Percentiles rank a stretch among this genome's conserved stretches.
Evolutionary conservation across 2,888 invertebrate genomes (phyloP).

Genomic region (Pedicia rivosa): DNA sequence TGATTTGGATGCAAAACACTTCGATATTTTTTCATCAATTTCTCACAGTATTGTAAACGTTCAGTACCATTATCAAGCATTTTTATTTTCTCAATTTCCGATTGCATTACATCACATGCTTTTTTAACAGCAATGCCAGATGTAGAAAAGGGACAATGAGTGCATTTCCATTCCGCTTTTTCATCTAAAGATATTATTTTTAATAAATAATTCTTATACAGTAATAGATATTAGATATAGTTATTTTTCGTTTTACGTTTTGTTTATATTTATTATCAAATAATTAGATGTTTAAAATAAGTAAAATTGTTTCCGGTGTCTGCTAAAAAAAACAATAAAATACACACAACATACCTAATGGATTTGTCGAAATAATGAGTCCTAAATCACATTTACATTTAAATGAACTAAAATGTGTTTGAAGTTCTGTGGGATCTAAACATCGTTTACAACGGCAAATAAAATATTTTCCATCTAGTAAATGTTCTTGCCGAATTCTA

Average conservation of each 20-base stretch:
- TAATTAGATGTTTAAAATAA: constrained; percentile 2
- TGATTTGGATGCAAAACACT: constrained; percentile 63
- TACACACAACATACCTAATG: constrained; percentile 38
- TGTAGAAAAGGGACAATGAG: constrained; percentile 45
- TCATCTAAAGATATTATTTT: constrained; percentile 17
- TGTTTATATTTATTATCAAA: background rate
- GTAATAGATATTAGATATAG: no score
- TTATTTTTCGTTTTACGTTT: background rate
- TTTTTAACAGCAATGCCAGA: constrained; percentile 42
- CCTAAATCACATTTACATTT: constrained; percentile 69
- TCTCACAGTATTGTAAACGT: constrained; percentile 48
- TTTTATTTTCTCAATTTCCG: constrained; percentile 49
- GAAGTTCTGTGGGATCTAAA: constrained; percentile 62
- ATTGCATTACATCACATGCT: constrained; percentile 45
- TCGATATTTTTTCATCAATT: constrained; percentile 43
- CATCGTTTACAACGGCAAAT: constrained; percentile 60
- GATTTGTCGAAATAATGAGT: constrained; percentile 43
- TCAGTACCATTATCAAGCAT: constrained; percentile 37
- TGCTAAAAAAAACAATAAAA: background rate
- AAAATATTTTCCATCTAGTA: constrained; percentile 65
- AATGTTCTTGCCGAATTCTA: constrained; percentile 45
- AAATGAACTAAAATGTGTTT: constrained; percentile 60
- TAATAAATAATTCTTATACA: no score
- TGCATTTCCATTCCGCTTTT: constrained; percentile 23
- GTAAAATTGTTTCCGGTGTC: background rate